phyloP scores from a whole-genome alignment of 2,113 vertebrate species.

The Passerina amoena region DNA sequence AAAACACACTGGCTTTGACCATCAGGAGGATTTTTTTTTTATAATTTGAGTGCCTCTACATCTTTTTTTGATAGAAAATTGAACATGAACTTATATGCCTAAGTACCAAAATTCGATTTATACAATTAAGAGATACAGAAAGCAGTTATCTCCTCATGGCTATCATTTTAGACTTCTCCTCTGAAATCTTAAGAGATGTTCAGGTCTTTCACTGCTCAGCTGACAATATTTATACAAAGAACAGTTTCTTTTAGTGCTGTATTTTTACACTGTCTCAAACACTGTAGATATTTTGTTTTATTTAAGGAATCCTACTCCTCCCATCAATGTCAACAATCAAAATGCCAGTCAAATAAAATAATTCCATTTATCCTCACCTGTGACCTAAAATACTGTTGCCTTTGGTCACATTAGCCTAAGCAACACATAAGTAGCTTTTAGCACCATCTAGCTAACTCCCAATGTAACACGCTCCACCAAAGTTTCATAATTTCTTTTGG shows the following conservation, averaged over 20 bases:
- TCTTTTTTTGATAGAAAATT: neutral
- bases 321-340: neutral
- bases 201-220: neutral
- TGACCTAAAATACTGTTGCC: neutral
- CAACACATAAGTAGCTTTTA: neutral
- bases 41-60: neutral
- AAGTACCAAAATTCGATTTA: neutral
- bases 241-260: neutral
- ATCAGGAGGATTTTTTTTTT: rapidly evolving
- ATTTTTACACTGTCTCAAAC: neutral
- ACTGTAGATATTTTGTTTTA: neutral
- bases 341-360: neutral
- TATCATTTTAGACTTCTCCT: neutral
- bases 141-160: neutral
- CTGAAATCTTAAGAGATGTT: neutral
- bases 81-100: neutral
- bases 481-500: neutral
- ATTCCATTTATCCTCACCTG: neutral
- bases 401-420: neutral
- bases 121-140: neutral
- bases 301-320: neutral
- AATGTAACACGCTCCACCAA: neutral
- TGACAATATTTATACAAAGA: neutral
- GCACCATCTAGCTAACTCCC: constrained; percentile 19
- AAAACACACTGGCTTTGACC: neutral